Evolutionary conservation across 2,797 vertebrate species (phyloP).

Genomic region (Thalassophryne amazonica): DNA sequence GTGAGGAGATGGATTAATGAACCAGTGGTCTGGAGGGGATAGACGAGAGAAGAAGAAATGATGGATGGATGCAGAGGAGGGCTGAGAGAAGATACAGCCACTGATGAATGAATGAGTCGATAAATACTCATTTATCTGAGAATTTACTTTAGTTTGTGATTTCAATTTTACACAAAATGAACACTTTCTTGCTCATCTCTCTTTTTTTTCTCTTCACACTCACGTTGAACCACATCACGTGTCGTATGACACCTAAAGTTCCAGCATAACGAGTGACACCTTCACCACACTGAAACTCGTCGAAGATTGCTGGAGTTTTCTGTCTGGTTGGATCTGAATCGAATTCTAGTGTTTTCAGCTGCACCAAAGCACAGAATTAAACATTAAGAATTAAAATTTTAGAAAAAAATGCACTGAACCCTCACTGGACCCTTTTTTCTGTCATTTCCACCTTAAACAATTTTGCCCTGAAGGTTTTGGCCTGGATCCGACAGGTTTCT

Average conservation of each 20-base stretch:
- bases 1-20: conserved; percentile 8
- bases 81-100: not conserved
- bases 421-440: too few relatives aligned
- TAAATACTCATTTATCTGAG: conserved; percentile 4
- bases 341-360: too few relatives aligned
- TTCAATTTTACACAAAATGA: conserved; percentile 5
- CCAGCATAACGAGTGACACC: too few relatives aligned
- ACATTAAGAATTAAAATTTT: too few relatives aligned
- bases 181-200: not conserved
- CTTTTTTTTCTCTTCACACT: not conserved
- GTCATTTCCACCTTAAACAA: not conserved
- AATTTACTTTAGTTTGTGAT: conserved; percentile 22
- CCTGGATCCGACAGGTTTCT: not conserved
- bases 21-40: not conserved
- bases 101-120: conserved; percentile 1
- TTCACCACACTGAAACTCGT: too few relatives aligned
- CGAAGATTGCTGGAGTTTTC: too few relatives aligned
- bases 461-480: conserved; percentile 1
- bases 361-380: too few relatives aligned
- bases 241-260: too few relatives aligned
- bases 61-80: conserved; percentile 13
- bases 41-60: not conserved
- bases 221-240: too few relatives aligned
- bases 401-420: too few relatives aligned
- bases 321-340: too few relatives aligned